Conservation (phyloP, 2,113 vertebrate species). For the Silurus meridionalis region DNA sequence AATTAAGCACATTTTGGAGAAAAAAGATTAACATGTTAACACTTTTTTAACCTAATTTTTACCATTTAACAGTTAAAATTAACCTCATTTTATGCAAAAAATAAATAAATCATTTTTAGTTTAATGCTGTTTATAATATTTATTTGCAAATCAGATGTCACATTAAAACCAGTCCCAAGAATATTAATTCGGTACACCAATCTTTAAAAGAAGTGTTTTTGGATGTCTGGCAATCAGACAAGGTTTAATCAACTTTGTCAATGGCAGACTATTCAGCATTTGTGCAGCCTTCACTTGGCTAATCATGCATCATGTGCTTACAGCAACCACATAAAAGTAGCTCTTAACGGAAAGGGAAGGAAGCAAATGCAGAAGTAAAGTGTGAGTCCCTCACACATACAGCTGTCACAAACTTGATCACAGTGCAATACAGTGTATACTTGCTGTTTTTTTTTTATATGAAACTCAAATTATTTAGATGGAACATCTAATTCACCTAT, state of each 20-base stretch:
- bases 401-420: conserved; percentile 9
- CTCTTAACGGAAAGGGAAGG: conserved; percentile 6
- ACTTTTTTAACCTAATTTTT: no score
- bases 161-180: not conserved
- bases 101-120: no score
- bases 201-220: not conserved
- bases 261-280: not conserved
- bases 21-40: no score
- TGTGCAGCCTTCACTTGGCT: not conserved
- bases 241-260: not conserved
- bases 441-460: not conserved
- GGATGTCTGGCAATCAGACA: not conserved
- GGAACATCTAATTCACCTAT: not conserved
- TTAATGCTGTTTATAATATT: no score
- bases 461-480: not conserved
- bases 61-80: no score
- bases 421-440: not conserved
- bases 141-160: not conserved
- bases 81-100: no score
- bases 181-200: not conserved
- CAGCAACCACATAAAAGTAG: conserved; percentile 1
- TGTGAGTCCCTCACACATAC: not conserved
- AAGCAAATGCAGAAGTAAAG: not conserved
- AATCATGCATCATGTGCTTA: not conserved
- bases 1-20: no score